These are phyloP conservation scores for Lerista edwardsae DNA, from an alignment of 2,797 vertebrate species.

Conservation along the genomic window DNA sequence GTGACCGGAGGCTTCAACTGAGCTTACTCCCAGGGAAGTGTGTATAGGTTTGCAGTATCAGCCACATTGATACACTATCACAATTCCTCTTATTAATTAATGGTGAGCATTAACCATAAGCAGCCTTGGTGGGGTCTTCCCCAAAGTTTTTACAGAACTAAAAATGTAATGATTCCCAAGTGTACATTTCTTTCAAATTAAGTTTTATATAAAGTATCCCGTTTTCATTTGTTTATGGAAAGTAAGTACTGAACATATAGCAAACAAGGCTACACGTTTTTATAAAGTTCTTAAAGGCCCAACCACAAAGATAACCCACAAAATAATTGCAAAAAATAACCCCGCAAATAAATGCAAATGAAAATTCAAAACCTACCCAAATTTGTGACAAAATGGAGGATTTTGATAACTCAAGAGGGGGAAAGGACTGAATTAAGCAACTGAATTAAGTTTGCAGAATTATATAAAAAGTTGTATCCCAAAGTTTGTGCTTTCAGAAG, in stretches of 20 bases:
- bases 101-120: too few relatives aligned
- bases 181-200: background rate
- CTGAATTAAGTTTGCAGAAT: too few relatives aligned
- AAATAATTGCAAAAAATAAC: too few relatives aligned
- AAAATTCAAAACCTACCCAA: background rate
- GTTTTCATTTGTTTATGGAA: background rate
- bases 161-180: background rate
- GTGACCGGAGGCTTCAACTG: too few relatives aligned
- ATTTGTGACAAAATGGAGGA: background rate
- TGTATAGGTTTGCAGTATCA: too few relatives aligned
- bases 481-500: too few relatives aligned
- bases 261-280: background rate
- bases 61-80: too few relatives aligned
- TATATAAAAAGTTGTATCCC: background rate
- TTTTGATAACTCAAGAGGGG: background rate
- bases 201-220: background rate
- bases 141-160: background rate
- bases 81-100: too few relatives aligned
- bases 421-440: background rate
- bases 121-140: too few relatives aligned
- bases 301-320: too few relatives aligned
- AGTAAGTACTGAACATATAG: fast-evolving
- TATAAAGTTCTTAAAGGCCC: background rate
- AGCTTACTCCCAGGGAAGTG: too few relatives aligned
- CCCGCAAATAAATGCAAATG: background rate